Evolutionary conservation across 2,113 vertebrate genomes (phyloP).

Genomic region (Castor canadensis): DNA sequence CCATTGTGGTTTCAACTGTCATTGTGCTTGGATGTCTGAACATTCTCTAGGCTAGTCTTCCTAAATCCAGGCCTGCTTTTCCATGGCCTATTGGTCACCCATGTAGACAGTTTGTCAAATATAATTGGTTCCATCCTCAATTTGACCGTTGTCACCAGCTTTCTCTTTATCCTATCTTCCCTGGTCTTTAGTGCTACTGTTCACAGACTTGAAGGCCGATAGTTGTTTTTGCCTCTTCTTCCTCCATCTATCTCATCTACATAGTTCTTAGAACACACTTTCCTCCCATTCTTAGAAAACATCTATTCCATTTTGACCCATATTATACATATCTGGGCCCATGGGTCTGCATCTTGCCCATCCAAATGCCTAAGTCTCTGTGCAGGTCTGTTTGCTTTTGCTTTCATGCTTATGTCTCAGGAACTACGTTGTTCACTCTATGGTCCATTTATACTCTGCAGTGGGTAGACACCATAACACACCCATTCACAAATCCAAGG

Average conservation of each 20-base stretch:
- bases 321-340: not conserved
- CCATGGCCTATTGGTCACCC: not conserved
- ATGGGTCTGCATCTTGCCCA: not conserved
- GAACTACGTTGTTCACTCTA: not conserved
- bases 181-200: not conserved
- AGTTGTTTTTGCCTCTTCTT: not conserved
- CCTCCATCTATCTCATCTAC: fast-evolving
- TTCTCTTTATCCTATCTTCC: not conserved
- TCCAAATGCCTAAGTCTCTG: not conserved
- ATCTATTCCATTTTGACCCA: not conserved
- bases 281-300: not conserved
- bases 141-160: not conserved
- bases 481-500: not conserved
- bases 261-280: not conserved
- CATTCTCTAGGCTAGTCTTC: not conserved
- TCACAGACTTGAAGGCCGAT: not conserved
- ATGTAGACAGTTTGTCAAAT: not conserved
- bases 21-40: not conserved
- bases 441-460: fast-evolving
- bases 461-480: not conserved
- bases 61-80: not conserved
- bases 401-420: not conserved
- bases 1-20: fast-evolving
- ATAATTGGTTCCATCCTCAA: not conserved
- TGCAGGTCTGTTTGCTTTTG: too few species aligned